Evolutionary conservation across 2,888 invertebrate species (phyloP).

Genomic region (Netelia fuscicornis): DNA sequence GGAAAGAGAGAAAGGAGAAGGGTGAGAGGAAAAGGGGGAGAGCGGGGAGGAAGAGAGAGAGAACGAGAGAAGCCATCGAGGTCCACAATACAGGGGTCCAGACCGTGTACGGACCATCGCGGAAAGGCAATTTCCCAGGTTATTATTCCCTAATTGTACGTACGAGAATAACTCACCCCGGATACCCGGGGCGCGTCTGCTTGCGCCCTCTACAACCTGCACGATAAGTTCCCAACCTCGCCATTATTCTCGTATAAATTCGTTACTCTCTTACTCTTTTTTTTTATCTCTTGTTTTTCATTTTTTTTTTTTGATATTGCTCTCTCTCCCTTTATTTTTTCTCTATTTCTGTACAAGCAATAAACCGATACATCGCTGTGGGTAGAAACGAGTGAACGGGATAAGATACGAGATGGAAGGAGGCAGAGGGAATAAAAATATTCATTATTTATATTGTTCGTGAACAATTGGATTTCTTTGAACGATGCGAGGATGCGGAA

Average conservation of each 20-base stretch:
- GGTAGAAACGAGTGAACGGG: background rate
- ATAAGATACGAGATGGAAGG: background rate
- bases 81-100: slow-evolving; percentile 23
- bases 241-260: slow-evolving; percentile 65
- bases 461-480: slow-evolving; percentile 46
- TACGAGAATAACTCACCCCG: slow-evolving; percentile 66
- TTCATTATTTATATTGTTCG: slow-evolving; percentile 55
- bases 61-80: slow-evolving; percentile 34
- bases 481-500: slow-evolving; percentile 2
- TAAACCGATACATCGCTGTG: slow-evolving; percentile 55
- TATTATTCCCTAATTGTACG: slow-evolving; percentile 69
- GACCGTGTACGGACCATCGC: slow-evolving; percentile 45
- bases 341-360: slow-evolving; percentile 35
- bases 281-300: background rate
- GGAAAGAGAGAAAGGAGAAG: background rate
- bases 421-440: slow-evolving; percentile 44
- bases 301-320: background rate
- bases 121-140: slow-evolving; percentile 68
- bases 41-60: background rate
- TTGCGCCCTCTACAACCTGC: slow-evolving; percentile 40
- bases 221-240: slow-evolving; percentile 42
- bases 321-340: background rate
- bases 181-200: slow-evolving; percentile 48
- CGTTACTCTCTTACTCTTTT: slow-evolving; percentile 40
- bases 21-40: no score